Conservation (phyloP, 2,888 invertebrate genomes). For the Nomada ruficornis region DNA sequence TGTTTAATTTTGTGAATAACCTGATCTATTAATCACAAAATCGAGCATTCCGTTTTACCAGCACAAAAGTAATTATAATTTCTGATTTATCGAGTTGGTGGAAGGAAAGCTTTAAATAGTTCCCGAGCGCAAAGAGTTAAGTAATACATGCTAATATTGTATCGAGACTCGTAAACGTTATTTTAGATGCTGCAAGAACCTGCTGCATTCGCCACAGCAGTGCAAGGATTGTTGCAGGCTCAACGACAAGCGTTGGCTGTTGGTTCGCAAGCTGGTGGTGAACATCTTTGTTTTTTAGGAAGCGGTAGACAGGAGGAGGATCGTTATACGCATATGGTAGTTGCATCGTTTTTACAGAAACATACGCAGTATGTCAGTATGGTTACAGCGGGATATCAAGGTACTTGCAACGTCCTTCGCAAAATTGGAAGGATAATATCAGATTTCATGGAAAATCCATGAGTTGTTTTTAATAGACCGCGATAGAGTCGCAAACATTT, state of each 20-base stretch:
- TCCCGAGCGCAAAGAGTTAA: no score
- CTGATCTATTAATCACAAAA: no score
- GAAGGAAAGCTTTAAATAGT: no score
- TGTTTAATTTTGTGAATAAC: no score
- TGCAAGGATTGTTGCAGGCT: slow-evolving; percentile 95
- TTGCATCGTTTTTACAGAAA: slow-evolving; percentile 97
- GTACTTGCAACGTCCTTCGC: slow-evolving; percentile 71
- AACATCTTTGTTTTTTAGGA: slow-evolving; percentile 96
- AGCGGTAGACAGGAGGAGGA: slow-evolving; percentile 97
- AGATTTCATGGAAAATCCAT: no score
- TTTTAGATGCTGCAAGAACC: slow-evolving; percentile 97
- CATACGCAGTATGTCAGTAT: slow-evolving; percentile 96
- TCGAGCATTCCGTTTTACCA: no score
- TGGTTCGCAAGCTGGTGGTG: slow-evolving; percentile 93
- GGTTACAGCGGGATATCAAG: slow-evolving; percentile 94
- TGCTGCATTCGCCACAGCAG: slow-evolving; percentile 96
- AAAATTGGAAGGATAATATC: neutral
- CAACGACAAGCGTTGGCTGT: slow-evolving; percentile 94
- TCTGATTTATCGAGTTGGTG: neutral
- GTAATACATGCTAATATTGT: neutral
- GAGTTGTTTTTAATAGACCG: no score
- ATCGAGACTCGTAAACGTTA: slow-evolving; percentile 4
- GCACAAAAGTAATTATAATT: neutral
- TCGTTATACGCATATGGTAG: slow-evolving; percentile 98
- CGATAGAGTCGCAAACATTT: no score